Percentiles rank a stretch among this genome's conserved stretches.
Conservation (phyloP, 23 tunicate genomes). For the Phallusia fumigata region DNA sequence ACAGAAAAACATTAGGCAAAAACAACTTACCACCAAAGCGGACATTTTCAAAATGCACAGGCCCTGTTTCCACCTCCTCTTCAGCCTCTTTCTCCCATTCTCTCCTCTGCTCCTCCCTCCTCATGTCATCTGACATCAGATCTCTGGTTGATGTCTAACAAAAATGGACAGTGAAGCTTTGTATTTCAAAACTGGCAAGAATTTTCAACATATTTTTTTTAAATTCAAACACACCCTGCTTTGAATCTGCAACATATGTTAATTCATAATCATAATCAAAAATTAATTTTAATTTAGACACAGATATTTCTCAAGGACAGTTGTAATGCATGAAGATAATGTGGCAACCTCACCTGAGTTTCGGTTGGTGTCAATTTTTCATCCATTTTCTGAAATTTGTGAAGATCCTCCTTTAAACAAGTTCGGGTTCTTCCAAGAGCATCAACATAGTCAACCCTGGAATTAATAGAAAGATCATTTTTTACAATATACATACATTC, state of each 20-base stretch:
- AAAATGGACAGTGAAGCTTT: too few species aligned
- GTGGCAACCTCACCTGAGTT: not conserved
- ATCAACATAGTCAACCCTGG: conserved; percentile 82
- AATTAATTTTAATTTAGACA: too few species aligned
- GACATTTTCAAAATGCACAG: conserved; percentile 67
- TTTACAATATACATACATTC: not conserved
- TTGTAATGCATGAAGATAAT: too few species aligned
- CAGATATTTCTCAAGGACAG: too few species aligned
- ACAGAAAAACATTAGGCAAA: not conserved
- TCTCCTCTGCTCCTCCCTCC: conserved; percentile 80
- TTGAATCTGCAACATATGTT: too few species aligned
- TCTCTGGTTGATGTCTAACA: not conserved
- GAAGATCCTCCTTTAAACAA: conserved; percentile 54
- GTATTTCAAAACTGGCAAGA: too few species aligned
- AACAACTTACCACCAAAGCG: conserved; percentile 54
- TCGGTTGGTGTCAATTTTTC: conserved; percentile 34
- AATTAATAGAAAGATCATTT: too few species aligned
- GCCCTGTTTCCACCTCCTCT: conserved; percentile 41
- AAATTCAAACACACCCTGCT: too few species aligned
- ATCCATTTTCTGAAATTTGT: conserved; percentile 42
- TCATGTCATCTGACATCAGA: conserved; percentile 89
- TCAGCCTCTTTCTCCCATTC: conserved; percentile 79
- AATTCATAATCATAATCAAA: too few species aligned
- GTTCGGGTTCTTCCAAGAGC: conserved; percentile 72
- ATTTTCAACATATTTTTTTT: too few species aligned